These are phyloP conservation scores for Amphimallon solstitiale DNA, from an alignment of 2,888 invertebrate genomes.

Conservation along the genomic window DNA sequence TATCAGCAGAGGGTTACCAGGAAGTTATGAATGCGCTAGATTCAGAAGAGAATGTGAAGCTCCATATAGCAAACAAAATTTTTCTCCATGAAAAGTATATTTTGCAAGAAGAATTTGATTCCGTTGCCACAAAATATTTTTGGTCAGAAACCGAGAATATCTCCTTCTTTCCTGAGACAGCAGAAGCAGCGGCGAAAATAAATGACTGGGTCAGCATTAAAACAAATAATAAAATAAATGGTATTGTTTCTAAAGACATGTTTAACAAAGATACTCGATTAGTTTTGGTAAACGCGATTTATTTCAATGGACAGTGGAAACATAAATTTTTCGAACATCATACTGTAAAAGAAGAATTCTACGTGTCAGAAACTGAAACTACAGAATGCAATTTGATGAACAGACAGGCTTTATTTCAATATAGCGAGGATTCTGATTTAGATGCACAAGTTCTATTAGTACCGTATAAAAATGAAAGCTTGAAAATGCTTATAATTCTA, in stretches of 20 bases:
- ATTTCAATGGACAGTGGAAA: slow-evolving; percentile 85
- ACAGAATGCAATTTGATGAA: slow-evolving; percentile 79
- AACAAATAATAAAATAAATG: slow-evolving; percentile 84
- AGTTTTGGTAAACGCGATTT: slow-evolving; percentile 84
- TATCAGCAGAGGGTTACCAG: too few species aligned
- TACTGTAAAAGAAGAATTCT: slow-evolving; percentile 74
- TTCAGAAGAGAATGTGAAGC: too few species aligned
- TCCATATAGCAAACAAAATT: too few species aligned
- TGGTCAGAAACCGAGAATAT: too few species aligned
- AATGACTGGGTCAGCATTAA: slow-evolving; percentile 84
- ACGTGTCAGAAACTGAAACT: slow-evolving; percentile 65
- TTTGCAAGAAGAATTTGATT: too few species aligned
- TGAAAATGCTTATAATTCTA: slow-evolving; percentile 80
- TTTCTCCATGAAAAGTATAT: too few species aligned
- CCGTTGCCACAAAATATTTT: too few species aligned
- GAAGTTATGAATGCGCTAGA: too few species aligned
- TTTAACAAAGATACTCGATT: slow-evolving; percentile 70
- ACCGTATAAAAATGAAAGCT: slow-evolving; percentile 73
- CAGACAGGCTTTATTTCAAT: slow-evolving; percentile 66
- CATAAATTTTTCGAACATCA: slow-evolving; percentile 69
- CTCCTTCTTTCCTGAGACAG: slow-evolving; percentile 21
- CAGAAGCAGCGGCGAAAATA: slow-evolving; percentile 68
- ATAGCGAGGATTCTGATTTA: slow-evolving; percentile 64
- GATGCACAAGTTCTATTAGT: slow-evolving; percentile 75
- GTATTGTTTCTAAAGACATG: slow-evolving; percentile 73